These are phyloP conservation scores for Hydractinia echinata DNA, from an alignment of 30 jellyfish, hydroid and myxozoan genomes.

Conservation along the genomic window DNA sequence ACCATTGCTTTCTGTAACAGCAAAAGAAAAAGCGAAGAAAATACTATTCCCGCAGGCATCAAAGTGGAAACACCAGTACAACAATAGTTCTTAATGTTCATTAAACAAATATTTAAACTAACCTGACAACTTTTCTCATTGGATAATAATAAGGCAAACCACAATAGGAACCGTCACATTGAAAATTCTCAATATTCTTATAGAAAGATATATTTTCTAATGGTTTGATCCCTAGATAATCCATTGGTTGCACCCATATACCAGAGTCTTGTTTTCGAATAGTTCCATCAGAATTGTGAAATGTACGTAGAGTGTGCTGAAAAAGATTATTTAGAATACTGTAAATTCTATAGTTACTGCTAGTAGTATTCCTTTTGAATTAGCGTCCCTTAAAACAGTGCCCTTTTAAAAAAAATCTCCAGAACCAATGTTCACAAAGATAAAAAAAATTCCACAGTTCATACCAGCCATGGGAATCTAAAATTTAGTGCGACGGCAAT, in stretches of 20 bases:
- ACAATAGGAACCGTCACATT: conserved; percentile 86
- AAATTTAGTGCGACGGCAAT: no score
- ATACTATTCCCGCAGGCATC: no score
- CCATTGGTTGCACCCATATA: conserved; percentile 86
- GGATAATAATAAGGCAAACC: conserved; percentile 78
- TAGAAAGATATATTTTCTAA: conserved; percentile 44
- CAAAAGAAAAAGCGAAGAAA: not conserved
- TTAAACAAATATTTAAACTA: not conserved
- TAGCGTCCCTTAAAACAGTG: no score
- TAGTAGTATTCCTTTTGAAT: not conserved
- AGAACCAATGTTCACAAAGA: no score
- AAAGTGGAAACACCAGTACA: no score
- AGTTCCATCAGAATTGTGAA: conserved; percentile 61
- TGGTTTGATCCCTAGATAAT: conserved; percentile 61
- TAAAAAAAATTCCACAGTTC: no score
- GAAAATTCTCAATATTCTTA: conserved; percentile 43
- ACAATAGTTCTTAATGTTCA: not conserved
- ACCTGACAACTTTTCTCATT: conserved; percentile 47
- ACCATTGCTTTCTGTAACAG: conserved; percentile 24
- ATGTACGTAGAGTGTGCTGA: conserved; percentile 72
- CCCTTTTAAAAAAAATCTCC: no score
- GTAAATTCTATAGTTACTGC: not conserved
- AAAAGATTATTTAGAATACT: not conserved
- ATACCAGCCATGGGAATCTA: no score
- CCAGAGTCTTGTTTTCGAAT: conserved; percentile 84